Conservation (phyloP, 2,113 vertebrate species). For the human (Homo sapiens) region DNA sequence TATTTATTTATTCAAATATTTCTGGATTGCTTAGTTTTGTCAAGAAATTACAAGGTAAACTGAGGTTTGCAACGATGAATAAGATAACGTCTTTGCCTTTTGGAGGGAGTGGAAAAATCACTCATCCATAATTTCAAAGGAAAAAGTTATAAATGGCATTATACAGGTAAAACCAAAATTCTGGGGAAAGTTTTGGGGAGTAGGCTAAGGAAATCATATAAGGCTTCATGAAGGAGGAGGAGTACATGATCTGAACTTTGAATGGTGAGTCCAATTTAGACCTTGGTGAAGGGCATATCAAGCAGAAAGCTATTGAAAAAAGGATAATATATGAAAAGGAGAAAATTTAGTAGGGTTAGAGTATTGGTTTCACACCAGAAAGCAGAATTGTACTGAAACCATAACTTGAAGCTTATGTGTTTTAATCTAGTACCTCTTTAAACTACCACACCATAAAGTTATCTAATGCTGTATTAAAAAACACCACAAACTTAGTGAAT, state of each 20-base stretch:
- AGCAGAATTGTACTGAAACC: not conserved
- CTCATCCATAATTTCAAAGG: not conserved
- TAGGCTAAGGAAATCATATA: not conserved
- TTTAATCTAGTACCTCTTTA: not conserved
- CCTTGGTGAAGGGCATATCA: not conserved
- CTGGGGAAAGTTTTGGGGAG: not conserved
- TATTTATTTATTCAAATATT: conserved; percentile 9
- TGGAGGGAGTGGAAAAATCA: not conserved
- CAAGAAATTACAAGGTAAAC: not conserved
- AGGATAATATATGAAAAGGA: not conserved
- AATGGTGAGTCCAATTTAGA: not conserved
- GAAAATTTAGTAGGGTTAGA: not conserved
- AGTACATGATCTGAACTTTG: not conserved
- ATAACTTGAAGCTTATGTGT: not conserved
- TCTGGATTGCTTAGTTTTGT: not conserved
- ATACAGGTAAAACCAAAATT: not conserved
- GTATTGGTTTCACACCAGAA: not conserved
- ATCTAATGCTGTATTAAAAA: not conserved
- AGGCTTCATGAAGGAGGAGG: not conserved
- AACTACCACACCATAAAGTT: not conserved
- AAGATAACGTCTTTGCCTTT: not conserved
- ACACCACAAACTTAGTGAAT: not conserved
- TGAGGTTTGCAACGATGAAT: not conserved
- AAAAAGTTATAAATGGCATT: not conserved
- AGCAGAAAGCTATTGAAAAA: not conserved